Conservation (phyloP, 2,113 vertebrate species). For the Lanius collurio region DNA sequence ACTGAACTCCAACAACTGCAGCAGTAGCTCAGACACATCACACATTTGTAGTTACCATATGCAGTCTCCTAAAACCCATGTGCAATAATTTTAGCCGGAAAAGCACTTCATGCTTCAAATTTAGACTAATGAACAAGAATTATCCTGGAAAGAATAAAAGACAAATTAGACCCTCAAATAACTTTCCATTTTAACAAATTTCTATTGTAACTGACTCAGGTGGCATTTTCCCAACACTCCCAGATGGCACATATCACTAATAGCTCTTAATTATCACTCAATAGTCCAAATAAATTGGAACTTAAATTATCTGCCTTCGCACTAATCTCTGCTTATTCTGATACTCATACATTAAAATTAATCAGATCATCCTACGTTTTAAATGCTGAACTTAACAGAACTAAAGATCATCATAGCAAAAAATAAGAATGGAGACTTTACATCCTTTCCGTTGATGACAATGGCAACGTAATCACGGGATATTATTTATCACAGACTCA, state of each 20-base stretch:
- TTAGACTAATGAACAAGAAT: background rate
- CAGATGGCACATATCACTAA: constrained; percentile 2
- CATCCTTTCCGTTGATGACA: background rate
- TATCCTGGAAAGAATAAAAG: background rate
- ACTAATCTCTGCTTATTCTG: constrained; percentile 21
- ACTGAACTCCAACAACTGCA: background rate
- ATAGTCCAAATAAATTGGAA: background rate
- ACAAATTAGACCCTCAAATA: background rate
- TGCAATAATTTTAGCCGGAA: background rate
- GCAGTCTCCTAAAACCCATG: background rate
- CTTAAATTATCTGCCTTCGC: background rate
- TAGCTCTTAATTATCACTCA: constrained; percentile 20
- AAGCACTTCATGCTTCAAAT: background rate
- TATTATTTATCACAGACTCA: background rate
- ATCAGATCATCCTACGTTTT: background rate
- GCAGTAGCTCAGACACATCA: background rate
- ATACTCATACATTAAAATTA: background rate
- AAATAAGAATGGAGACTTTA: background rate
- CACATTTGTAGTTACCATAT: background rate
- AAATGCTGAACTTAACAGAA: background rate
- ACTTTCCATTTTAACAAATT: background rate
- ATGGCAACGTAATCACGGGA: background rate
- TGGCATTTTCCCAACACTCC: background rate
- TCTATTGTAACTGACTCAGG: background rate
- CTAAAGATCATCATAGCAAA: background rate